Evolutionary conservation across 2,113 vertebrate genomes (phyloP), one percentile per base, ranked within the genome.

Genomic region (Otis tarda): DNA sequence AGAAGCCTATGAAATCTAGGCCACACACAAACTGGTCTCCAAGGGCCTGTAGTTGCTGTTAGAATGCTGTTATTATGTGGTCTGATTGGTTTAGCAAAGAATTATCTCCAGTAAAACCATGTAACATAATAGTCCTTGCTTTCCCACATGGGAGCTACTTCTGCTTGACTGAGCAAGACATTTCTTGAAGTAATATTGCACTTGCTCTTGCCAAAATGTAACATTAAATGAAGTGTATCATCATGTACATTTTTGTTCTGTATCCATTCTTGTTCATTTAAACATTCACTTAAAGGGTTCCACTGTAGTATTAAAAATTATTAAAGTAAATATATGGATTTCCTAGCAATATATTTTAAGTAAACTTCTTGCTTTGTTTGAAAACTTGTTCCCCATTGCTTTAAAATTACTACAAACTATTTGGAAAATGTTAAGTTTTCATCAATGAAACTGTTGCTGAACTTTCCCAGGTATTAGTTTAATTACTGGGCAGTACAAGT

Each of bases 11-110:
- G 97, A 97, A 97, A 97, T 94, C 87, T 82, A 87, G 98, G 95
- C 98, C 98, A 98, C 98, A 98, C 98, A 98, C 97, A 97, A 93
- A 94, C 95, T 84, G 87, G 91, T 96, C 96, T 97, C 96, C 77
- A 69, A 96, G 96, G 95, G 82, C 88, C 97, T 96, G 82, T 95
- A 95, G 93, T 93, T 97, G 96, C 89, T 97, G 92, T 97, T 95
- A 97, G 93, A 97, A 97, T 96, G 94, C 95, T 97, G 97, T 97
- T 98, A 97, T 98, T 98, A 96, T 95, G 97, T 95, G 97, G 97
- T 94, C 94, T 96, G 93, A 94, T 98, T 97, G 94, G 97, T 94
- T 97, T 97, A 95, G 92, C 93, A 75, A 96, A 95, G 95, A 97
- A 97, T 97, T 90, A 95, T 97, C 97, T 97, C 95, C 87, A 88